These are phyloP conservation scores for Drosophila macrospina DNA, from an alignment of 2,888 invertebrate genomes.

Conservation along the genomic window DNA sequence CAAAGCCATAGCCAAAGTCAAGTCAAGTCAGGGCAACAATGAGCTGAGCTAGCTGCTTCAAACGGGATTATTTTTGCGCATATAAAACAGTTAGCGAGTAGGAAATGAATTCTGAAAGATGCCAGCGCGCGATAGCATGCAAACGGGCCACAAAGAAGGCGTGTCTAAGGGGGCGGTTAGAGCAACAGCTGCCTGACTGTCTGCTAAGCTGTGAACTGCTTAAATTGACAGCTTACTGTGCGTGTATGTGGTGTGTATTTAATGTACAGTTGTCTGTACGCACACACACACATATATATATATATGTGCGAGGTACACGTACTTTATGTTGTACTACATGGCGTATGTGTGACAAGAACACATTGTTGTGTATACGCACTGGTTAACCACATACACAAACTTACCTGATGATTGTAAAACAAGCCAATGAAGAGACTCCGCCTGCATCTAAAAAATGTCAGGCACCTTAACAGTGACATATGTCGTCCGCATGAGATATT, in stretches of 20 bases:
- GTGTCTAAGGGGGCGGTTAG: not conserved
- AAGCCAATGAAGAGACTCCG: slow-evolving; percentile 46
- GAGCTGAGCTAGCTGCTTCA: slow-evolving; percentile 38
- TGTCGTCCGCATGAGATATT: slow-evolving; percentile 53
- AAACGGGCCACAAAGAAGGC: not conserved
- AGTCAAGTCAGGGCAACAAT: slow-evolving; percentile 36
- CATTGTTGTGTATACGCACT: slow-evolving; percentile 45
- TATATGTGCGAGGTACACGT: slow-evolving; percentile 9
- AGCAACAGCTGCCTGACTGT: slow-evolving; percentile 37
- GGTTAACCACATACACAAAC: slow-evolving; percentile 51
- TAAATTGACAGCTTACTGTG: slow-evolving; percentile 33
- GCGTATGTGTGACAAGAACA: slow-evolving; percentile 21
- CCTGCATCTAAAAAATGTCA: slow-evolving; percentile 13
- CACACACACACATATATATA: slow-evolving; percentile 15
- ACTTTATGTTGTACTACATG: slow-evolving; percentile 18
- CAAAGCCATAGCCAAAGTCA: slow-evolving; percentile 28
- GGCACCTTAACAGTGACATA: slow-evolving; percentile 35
- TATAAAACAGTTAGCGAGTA: slow-evolving; percentile 60
- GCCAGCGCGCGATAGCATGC: slow-evolving; percentile 24
- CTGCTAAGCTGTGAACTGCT: slow-evolving; percentile 44
- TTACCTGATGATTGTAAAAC: slow-evolving; percentile 35
- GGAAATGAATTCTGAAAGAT: slow-evolving; percentile 58
- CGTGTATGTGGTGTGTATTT: slow-evolving; percentile 32
- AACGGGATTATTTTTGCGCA: slow-evolving; percentile 56
- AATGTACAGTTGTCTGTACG: slow-evolving; percentile 24